These are phyloP conservation scores for Mesoclemmys tuberculata DNA, from an alignment of 2,113 vertebrate species.

Conservation along the genomic window DNA sequence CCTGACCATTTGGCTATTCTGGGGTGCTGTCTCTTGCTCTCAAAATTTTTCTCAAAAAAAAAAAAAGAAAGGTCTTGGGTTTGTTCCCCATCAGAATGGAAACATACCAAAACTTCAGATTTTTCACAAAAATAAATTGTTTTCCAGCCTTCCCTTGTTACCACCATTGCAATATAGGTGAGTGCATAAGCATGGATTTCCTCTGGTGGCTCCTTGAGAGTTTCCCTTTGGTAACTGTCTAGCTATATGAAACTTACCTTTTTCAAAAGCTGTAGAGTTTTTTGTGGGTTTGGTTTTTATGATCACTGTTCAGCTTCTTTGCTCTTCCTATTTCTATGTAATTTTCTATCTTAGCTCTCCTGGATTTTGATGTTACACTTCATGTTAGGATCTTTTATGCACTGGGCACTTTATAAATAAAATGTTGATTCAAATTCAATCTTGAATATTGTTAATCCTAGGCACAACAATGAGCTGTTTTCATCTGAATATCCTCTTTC, in stretches of 20 bases:
- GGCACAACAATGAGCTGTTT: background rate
- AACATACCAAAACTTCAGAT: too few relatives aligned
- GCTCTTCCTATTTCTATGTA: constrained; percentile 9
- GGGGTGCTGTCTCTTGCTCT: too few relatives aligned
- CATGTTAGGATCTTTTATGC: constrained; percentile 12
- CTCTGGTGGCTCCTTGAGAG: background rate
- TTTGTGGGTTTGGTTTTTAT: background rate
- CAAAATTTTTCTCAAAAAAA: too few relatives aligned
- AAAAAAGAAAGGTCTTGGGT: too few relatives aligned
- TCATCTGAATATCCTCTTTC: too few relatives aligned
- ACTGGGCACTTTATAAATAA: background rate
- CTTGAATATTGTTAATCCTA: background rate
- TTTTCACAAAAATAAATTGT: too few relatives aligned
- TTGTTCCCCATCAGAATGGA: too few relatives aligned
- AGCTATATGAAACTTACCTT: background rate
- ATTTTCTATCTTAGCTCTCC: constrained; percentile 32
- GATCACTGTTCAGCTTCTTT: background rate
- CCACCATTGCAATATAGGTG: background rate
- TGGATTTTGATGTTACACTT: constrained; percentile 18
- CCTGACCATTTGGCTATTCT: too few relatives aligned
- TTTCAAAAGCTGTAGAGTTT: background rate
- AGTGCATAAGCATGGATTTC: background rate
- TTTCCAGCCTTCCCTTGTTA: background rate
- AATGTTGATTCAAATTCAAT: background rate
- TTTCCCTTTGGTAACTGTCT: background rate